These are phyloP conservation scores for Scylla paramamosain DNA, from an alignment of 1,140 invertebrate genomes.

Conservation along the genomic window DNA sequence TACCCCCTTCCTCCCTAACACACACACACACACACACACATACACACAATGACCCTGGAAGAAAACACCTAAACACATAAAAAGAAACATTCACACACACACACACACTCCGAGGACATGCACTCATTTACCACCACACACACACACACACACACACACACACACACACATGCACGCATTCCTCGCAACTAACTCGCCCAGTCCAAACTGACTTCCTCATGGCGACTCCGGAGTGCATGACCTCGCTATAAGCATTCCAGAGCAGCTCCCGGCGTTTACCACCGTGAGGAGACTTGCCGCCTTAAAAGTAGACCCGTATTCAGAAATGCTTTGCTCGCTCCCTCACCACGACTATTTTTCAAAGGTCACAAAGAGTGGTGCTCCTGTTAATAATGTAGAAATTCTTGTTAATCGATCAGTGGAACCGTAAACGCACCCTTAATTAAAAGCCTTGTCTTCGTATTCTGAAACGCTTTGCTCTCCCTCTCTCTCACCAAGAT, in stretches of 20 bases:
- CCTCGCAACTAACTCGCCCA: neutral
- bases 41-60: neutral
- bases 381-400: too few relatives aligned
- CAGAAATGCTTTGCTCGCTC: too few relatives aligned
- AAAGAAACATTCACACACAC: neutral
- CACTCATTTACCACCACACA: neutral
- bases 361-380: too few relatives aligned
- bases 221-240: neutral
- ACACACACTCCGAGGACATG: neutral
- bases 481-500: too few relatives aligned
- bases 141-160: conserved; percentile 2
- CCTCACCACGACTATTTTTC: too few relatives aligned
- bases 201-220: neutral
- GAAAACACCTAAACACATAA: neutral
- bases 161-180: neutral
- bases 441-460: too few relatives aligned
- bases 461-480: too few relatives aligned
- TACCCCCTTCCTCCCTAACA: neutral
- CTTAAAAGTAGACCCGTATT: too few relatives aligned
- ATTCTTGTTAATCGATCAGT: too few relatives aligned
- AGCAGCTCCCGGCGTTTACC: neutral
- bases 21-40: conserved; percentile 20
- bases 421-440: too few relatives aligned
- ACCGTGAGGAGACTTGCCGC: neutral
- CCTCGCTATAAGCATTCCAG: neutral